Percentiles rank a stretch among this genome's conserved stretches.
These are phyloP conservation scores for Metaphire vulgaris DNA, from an alignment of 1,140 invertebrate species.

Conservation along the genomic window DNA sequence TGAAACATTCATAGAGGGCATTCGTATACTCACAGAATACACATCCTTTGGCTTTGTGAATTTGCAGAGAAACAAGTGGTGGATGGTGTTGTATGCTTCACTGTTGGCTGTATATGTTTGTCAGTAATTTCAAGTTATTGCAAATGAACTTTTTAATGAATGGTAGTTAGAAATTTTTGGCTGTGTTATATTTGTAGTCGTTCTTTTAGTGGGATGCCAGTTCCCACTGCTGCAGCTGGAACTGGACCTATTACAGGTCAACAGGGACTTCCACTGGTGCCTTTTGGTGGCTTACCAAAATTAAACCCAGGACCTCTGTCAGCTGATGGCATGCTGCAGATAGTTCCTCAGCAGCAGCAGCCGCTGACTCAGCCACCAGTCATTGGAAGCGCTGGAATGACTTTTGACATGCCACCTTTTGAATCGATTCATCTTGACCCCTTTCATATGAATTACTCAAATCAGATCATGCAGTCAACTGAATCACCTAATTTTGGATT, in stretches of 20 bases:
- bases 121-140: too few species aligned
- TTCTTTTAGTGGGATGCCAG: neutral
- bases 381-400: constrained; percentile 33
- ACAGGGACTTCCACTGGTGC: neutral
- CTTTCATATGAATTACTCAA: constrained; percentile 49
- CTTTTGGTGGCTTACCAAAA: neutral
- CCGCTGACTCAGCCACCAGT: constrained; percentile 24
- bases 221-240: neutral
- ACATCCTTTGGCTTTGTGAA: too few species aligned
- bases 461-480: constrained; percentile 49
- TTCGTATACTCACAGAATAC: too few species aligned
- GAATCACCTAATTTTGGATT: constrained; percentile 51
- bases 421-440: constrained; percentile 50
- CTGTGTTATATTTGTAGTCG: neutral
- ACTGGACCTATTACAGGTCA: too few species aligned
- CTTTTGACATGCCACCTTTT: constrained; percentile 44
- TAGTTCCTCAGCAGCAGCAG: constrained; percentile 24
- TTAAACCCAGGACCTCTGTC: neutral
- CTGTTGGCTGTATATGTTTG: too few species aligned
- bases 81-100: too few species aligned
- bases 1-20: too few species aligned
- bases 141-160: too few species aligned
- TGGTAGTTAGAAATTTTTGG: too few species aligned
- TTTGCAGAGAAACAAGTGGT: too few species aligned
- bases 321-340: neutral